A percentile compares a stretch with the other conserved stretches of the same genome.
phyloP scores from a whole-genome alignment of 2,888 invertebrate genomes.

The Flexamia atlantica region DNA sequence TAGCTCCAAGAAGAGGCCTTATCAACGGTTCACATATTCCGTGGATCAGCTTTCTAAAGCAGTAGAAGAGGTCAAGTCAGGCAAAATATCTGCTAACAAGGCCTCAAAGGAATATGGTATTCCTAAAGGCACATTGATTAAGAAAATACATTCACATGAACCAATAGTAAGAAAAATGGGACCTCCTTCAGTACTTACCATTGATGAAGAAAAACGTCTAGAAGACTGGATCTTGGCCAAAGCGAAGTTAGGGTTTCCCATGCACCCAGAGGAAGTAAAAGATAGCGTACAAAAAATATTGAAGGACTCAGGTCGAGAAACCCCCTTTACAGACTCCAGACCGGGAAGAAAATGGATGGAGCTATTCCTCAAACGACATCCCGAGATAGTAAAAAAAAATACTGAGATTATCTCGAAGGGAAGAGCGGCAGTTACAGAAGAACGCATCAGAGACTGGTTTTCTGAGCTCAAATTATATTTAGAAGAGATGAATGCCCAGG shows the following conservation, averaged over 20 bases:
- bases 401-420: slow-evolving; percentile 49
- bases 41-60: slow-evolving; percentile 15
- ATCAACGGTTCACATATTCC: slow-evolving; percentile 29
- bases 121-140: slow-evolving; percentile 41
- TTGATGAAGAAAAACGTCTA: slow-evolving; percentile 15
- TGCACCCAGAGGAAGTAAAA: slow-evolving; percentile 70
- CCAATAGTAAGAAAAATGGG: slow-evolving; percentile 47
- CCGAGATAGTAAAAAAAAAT: slow-evolving; percentile 67
- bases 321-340: slow-evolving; percentile 68
- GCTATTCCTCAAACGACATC: slow-evolving; percentile 70
- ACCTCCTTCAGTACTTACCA: slow-evolving; percentile 22
- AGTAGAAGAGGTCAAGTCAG: slow-evolving; percentile 11
- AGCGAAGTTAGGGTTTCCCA: slow-evolving; percentile 69
- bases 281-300: slow-evolving; percentile 68
- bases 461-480: slow-evolving; percentile 63
- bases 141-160: slow-evolving; percentile 28
- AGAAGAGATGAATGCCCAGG: slow-evolving; percentile 65
- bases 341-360: slow-evolving; percentile 70
- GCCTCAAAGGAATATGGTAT: slow-evolving; percentile 32
- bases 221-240: slow-evolving; percentile 68
- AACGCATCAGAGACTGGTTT: slow-evolving; percentile 69
- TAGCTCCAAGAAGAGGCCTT: slow-evolving; percentile 33
- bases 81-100: slow-evolving; percentile 28
- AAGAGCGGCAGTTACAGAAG: slow-evolving; percentile 69
- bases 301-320: slow-evolving; percentile 65